Base-by-base conservation (phyloP, 2,113 vertebrate species). In the Gasterosteus aculeatus region DNA sequence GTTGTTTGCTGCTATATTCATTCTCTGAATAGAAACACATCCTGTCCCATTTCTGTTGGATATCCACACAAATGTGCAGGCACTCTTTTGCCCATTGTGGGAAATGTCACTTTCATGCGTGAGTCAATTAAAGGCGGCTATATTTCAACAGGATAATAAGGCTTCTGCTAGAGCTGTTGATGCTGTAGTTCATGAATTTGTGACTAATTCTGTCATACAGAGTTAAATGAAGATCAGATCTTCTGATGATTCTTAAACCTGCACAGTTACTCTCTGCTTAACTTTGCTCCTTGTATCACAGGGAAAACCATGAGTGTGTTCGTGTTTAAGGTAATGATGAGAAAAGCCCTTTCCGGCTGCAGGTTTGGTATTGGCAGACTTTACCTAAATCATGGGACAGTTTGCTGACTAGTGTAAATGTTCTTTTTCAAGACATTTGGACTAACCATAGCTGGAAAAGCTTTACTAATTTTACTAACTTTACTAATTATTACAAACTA, bases 81-180 rank as follows among this genome's bases (percentile, higher is more conserved):
- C 67, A 49, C 46, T 60, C 80, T 75, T 31, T 75, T 29, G 66
- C 72, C 74, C 70, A 84, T 81, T 87, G 78, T 86, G 5, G 70
- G 18, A 77, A 87, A 83, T 57, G 70, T 62, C 61, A 74, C 74
- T 78, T 81, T 78, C 85, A 84, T 65, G 39, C 61, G 65, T 6
- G 75, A 75, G 77, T 87, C 78, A 80, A 88, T 89, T 86, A 80
- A 41, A 65, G 84, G 65, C 59, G 71, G 49, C 58, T 49, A 22
- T 81, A 66, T 75, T 84, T 86, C 75, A 86, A 56, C 18, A 14
- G 44, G 70, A 74, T 77, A 86, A 86, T 80, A 68, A 74, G 65
- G 65, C 59, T 16, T 10, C 33, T 2, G 35, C 70, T 16, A 8
- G 22, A 66, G 67, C 47, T 77, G 68, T 65, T 65, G 46, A 72